Evolutionary conservation across 1,140 invertebrate genomes (phyloP).

Genomic region (Triops longicaudatus): DNA sequence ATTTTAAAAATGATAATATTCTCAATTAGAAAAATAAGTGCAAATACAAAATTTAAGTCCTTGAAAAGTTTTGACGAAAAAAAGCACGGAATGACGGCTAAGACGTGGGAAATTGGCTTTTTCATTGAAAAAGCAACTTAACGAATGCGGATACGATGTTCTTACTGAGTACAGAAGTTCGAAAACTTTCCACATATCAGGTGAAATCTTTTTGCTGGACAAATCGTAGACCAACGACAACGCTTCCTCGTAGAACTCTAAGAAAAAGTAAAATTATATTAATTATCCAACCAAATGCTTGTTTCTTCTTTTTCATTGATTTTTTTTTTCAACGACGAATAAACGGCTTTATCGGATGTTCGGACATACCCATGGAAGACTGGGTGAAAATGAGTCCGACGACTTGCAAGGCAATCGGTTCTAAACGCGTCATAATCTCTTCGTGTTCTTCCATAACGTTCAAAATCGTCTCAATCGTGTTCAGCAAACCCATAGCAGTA

Average conservation of each 20-base stretch:
- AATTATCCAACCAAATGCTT: slow-evolving; percentile 73
- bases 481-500: slow-evolving; percentile 91
- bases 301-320: too few relatives aligned
- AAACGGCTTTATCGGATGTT: too few relatives aligned
- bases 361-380: slow-evolving; percentile 72
- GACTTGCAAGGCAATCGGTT: slow-evolving; percentile 87
- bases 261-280: slow-evolving; percentile 76
- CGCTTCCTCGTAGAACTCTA: slow-evolving; percentile 96
- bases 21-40: too few relatives aligned
- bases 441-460: slow-evolving; percentile 89
- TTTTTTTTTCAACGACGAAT: too few relatives aligned
- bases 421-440: slow-evolving; percentile 77
- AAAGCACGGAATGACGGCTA: too few relatives aligned
- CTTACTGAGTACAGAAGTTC: slow-evolving; percentile 69
- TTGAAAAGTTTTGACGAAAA: too few relatives aligned
- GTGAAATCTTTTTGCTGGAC: slow-evolving; percentile 76
- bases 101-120: background rate
- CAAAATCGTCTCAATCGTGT: slow-evolving; percentile 91
- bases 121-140: background rate
- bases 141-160: slow-evolving; percentile 22
- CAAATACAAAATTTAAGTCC: too few relatives aligned
- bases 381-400: slow-evolving; percentile 78
- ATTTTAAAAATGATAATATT: too few relatives aligned
- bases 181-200: slow-evolving; percentile 93
- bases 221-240: slow-evolving; percentile 87